A percentile compares a stretch with the other conserved stretches of the same genome.
Conservation (phyloP, 2,888 invertebrate species). For the Parelbella ahira region DNA sequence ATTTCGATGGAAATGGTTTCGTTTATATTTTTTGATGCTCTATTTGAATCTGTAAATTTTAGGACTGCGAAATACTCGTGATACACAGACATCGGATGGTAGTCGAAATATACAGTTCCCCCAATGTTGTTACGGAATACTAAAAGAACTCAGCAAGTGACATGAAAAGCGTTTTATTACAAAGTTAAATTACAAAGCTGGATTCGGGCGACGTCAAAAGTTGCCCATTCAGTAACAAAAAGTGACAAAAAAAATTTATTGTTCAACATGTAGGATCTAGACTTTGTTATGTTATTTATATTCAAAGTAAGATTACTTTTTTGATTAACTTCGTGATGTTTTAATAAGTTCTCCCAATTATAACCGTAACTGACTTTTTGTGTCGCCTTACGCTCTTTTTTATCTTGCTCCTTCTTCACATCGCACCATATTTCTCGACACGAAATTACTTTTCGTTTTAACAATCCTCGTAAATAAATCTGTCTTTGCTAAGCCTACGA, state of each 20-base stretch:
- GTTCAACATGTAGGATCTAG: constrained; percentile 10
- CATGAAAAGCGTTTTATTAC: constrained; percentile 50
- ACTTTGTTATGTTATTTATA: constrained; percentile 23
- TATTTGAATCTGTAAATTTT: too few species aligned
- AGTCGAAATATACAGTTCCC: too few species aligned
- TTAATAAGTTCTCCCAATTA: constrained; percentile 17
- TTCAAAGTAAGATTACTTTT: constrained; percentile 25
- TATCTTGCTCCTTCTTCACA: not conserved
- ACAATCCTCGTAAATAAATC: constrained; percentile 11
- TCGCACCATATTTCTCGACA: constrained; percentile 1
- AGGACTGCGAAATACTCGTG: too few species aligned
- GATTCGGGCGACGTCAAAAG: constrained; percentile 19
- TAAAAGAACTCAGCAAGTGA: too few species aligned
- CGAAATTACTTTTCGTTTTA: constrained; percentile 1
- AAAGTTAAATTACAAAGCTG: constrained; percentile 49
- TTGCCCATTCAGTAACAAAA: constrained; percentile 20
- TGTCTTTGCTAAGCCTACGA: not conserved
- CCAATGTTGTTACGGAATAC: too few species aligned
- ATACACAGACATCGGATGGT: too few species aligned
- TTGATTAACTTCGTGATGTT: constrained; percentile 20
- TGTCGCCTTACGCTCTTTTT: not conserved
- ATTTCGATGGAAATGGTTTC: too few species aligned
- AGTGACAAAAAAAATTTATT: constrained; percentile 16
- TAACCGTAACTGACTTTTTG: constrained; percentile 12
- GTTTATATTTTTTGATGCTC: too few species aligned